Conservation (phyloP, 2,113 vertebrate genomes). For the Cololabis saira region DNA sequence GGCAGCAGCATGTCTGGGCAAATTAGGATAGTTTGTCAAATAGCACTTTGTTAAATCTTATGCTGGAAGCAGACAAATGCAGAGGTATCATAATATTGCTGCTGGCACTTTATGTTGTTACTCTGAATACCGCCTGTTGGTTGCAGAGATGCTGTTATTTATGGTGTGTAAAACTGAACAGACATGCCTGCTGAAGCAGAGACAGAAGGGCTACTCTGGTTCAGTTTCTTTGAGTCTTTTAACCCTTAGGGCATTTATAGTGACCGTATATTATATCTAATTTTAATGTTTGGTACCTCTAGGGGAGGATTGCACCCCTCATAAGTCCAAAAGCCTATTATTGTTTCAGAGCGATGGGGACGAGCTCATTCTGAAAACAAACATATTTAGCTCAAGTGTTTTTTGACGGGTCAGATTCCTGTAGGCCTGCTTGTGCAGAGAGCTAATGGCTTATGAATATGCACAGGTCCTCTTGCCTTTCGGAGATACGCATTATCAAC, state of each 20-base stretch:
- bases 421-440: no score
- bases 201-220: slow-evolving; percentile 10
- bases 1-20: slow-evolving; percentile 22
- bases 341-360: no score
- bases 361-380: no score
- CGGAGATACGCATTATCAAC: no score
- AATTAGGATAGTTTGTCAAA: slow-evolving; percentile 25
- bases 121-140: slow-evolving; percentile 17
- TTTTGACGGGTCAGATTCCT: no score
- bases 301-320: no score
- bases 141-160: slow-evolving; percentile 5
- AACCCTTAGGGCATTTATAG: slow-evolving; percentile 14
- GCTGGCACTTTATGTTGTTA: slow-evolving; percentile 15
- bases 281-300: no score
- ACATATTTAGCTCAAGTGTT: no score
- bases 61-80: slow-evolving; percentile 21
- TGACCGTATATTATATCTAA: no score
- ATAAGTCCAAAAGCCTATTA: no score
- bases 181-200: slow-evolving; percentile 15
- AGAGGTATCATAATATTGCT: slow-evolving; percentile 13
- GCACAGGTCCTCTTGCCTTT: no score
- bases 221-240: slow-evolving; percentile 5
- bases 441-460: no score
- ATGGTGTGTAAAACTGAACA: slow-evolving; percentile 8
- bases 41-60: slow-evolving; percentile 15